These are phyloP conservation scores for Calonectris borealis DNA, from an alignment of 2,113 vertebrate genomes.

Conservation along the genomic window DNA sequence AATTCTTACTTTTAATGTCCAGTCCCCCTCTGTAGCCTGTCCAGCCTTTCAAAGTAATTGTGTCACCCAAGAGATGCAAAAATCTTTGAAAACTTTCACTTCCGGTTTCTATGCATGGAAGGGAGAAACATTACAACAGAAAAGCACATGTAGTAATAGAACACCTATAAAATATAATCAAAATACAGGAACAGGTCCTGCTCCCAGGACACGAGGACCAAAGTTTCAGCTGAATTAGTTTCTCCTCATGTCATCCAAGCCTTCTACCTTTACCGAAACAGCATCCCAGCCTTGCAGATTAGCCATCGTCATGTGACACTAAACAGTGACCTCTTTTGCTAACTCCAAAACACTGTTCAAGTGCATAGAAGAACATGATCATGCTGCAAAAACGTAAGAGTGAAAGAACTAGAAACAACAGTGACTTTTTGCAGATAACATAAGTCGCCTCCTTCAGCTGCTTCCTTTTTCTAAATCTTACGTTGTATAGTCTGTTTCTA, in stretches of 20 bases:
- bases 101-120: constrained; percentile 82
- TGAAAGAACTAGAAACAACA: not conserved
- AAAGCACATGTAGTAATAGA: not conserved
- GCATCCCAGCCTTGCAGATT: not conserved
- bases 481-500: not conserved
- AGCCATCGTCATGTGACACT: not conserved
- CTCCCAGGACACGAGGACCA: not conserved
- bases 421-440: not conserved
- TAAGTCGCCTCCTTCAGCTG: not conserved
- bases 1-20: constrained; percentile 94
- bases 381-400: not conserved
- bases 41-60: constrained; percentile 92
- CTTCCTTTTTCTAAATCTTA: not conserved
- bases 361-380: accelerated
- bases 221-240: not conserved
- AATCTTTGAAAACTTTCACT: constrained; percentile 93
- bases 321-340: not conserved
- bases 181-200: not conserved
- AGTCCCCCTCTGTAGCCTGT: constrained; percentile 95
- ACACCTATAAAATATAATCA: not conserved
- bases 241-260: not conserved
- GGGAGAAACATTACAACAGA: not conserved
- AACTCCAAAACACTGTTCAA: not conserved
- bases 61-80: constrained; percentile 90
- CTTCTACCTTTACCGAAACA: not conserved